Evolutionary conservation across 2,113 vertebrate species (phyloP), one percentile per base, ranked within the genome.

Genomic region (Pteruthius melanotis): DNA sequence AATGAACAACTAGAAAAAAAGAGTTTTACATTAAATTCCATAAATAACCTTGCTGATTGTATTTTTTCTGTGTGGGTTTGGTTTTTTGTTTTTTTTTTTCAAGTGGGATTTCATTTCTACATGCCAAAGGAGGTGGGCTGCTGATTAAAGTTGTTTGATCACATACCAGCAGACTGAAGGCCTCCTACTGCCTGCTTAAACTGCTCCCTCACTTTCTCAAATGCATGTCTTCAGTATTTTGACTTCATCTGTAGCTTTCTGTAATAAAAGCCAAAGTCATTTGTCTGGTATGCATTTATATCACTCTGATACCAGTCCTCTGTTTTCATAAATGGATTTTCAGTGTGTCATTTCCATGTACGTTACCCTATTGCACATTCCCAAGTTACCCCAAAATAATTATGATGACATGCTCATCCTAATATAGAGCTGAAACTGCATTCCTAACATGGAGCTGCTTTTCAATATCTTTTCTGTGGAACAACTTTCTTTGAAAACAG

Each of bases 211-310:
- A 30, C 30, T 64, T 91, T 89, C 83, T 64, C 60, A 89, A 76
- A 88, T 33, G 30, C 50, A 64, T 20, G 16, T 47, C 50, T 80
- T 52, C 61, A 66, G 31, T 96, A 66, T 87, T 96, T 93, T 94
- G 60, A 89, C 59, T 83, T 91, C 23, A 79, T 92, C 44, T 47
- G 47, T 72, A 94, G n/a, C n/a, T 78, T 87, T 79, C 39, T 88
- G 74, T 69, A 94, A 94, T n/a, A 79, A 76, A 93, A 77, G 87
- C 39, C 33, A 7, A 95, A 95, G 77, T 89, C 7, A 96, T 95
- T 88, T 94, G 84, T 97, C 95, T 94, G 95, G 93, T 94, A 96
- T 96, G 91, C 74, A 76, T 78, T 97, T 91, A 84, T 81, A 93
- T 90, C 74, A 30, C 50, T 61, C 49, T 42, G 59, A 94, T 83